These are phyloP conservation scores for Periophthalmodon schlosseri DNA, from an alignment of 2,113 vertebrate species.

Conservation along the genomic window DNA sequence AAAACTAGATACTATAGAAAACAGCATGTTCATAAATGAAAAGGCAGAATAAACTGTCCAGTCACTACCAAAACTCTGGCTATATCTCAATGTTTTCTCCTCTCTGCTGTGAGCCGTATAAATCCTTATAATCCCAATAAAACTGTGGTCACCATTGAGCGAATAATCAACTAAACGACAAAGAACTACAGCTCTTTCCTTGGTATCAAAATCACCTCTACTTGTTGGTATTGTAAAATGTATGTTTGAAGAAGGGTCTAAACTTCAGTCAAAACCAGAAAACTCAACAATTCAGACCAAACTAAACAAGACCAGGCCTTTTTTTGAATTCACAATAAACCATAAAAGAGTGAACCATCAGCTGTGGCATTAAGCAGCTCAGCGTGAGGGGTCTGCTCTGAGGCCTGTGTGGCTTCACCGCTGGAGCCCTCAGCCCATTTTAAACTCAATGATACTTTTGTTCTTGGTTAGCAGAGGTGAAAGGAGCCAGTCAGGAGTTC, in stretches of 20 bases:
- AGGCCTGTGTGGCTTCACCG: conserved; percentile 80
- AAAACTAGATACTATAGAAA: no score
- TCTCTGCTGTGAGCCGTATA: no score
- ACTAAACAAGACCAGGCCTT: background rate
- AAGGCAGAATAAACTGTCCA: no score
- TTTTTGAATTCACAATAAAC: background rate
- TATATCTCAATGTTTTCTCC: no score
- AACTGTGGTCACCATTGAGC: no score
- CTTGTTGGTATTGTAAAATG: background rate
- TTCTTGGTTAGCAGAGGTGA: conserved; percentile 95
- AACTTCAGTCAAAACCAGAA: background rate
- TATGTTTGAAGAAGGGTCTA: background rate
- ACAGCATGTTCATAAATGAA: no score
- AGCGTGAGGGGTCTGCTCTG: conserved; percentile 81
- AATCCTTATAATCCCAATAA: no score
- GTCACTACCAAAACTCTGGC: no score
- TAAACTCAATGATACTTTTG: conserved; percentile 95
- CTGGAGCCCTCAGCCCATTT: conserved; percentile 86
- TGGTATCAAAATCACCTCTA: background rate
- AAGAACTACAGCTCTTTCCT: no score
- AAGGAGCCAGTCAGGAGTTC: conserved; percentile 91
- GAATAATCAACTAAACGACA: no score
- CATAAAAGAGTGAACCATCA: conserved; percentile 64
- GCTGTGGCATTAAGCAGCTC: conserved; percentile 78
- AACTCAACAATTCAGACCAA: background rate